Evolutionary conservation across 2,888 invertebrate genomes (phyloP).

Genomic region (Congeria kusceri): DNA sequence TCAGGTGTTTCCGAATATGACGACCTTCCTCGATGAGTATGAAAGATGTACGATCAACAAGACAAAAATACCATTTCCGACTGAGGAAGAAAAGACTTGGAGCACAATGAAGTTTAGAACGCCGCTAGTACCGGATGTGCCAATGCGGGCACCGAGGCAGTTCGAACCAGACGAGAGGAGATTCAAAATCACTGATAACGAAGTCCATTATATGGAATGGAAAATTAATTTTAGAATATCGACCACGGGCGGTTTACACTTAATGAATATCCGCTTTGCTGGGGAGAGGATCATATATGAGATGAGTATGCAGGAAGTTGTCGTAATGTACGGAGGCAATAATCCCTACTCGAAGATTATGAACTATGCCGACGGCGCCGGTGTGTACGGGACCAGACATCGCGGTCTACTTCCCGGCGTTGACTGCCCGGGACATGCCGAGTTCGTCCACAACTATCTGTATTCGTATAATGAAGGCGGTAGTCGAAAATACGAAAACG

Average conservation of each 20-base stretch:
- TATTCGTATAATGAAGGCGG: slow-evolving; percentile 75
- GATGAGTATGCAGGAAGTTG: slow-evolving; percentile 82
- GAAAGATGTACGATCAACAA: slow-evolving; percentile 69
- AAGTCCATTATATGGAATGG: slow-evolving; percentile 81
- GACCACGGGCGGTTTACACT: slow-evolving; percentile 76
- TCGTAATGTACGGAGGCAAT: slow-evolving; percentile 80
- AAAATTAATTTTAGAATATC: slow-evolving; percentile 77
- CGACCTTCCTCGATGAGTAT: slow-evolving; percentile 70
- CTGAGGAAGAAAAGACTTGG: slow-evolving; percentile 55
- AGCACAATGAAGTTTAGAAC: slow-evolving; percentile 72
- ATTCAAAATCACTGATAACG: slow-evolving; percentile 73
- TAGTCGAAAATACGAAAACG: slow-evolving; percentile 70
- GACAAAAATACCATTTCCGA: slow-evolving; percentile 69
- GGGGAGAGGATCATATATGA: slow-evolving; percentile 81
- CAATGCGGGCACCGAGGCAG: slow-evolving; percentile 73
- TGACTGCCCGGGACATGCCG: slow-evolving; percentile 81
- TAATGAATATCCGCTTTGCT: slow-evolving; percentile 77
- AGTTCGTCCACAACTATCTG: slow-evolving; percentile 74
- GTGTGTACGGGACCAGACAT: slow-evolving; percentile 76
- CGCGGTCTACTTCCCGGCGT: slow-evolving; percentile 79
- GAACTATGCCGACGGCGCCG: slow-evolving; percentile 79
- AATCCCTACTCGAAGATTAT: slow-evolving; percentile 75
- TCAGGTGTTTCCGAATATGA: slow-evolving; percentile 69
- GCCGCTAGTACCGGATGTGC: slow-evolving; percentile 63
- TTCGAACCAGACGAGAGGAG: slow-evolving; percentile 78